Evolutionary conservation across 2,113 vertebrate genomes (phyloP).

Genomic region (Rousettus leschenaultii): DNA sequence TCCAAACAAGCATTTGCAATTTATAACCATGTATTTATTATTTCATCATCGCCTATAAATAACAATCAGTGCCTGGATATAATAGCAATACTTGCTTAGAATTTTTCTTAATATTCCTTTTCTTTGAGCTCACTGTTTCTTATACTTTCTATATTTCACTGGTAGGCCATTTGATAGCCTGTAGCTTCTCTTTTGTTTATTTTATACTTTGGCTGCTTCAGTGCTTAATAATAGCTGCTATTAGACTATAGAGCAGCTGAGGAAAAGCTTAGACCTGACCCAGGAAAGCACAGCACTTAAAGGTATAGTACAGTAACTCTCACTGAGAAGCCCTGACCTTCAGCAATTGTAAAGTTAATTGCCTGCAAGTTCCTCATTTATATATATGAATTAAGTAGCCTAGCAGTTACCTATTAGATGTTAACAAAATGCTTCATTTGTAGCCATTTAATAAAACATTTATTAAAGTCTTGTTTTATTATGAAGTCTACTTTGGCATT

Average conservation of each 20-base stretch:
- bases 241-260: not conserved
- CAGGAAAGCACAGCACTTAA: not conserved
- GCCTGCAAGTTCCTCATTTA: not conserved
- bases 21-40: not conserved
- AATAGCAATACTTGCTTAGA: not conserved
- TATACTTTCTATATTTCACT: not conserved
- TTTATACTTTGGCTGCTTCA: not conserved
- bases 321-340: not conserved
- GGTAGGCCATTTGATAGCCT: not conserved
- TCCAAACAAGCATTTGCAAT: slow-evolving; percentile 2
- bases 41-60: not conserved
- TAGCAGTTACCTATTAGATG: slow-evolving; percentile 52
- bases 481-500: slow-evolving; percentile 43
- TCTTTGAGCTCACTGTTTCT: not conserved
- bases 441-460: slow-evolving; percentile 71
- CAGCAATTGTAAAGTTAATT: slow-evolving; percentile 39
- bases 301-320: not conserved
- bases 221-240: not conserved
- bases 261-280: not conserved
- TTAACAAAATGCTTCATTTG: slow-evolving; percentile 56
- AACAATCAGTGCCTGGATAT: not conserved
- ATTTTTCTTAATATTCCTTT: not conserved
- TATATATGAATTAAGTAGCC: slow-evolving; percentile 42
- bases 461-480: slow-evolving; percentile 64
- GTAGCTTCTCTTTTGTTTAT: not conserved